Evolutionary conservation across 1,140 invertebrate genomes (phyloP).

Genomic region (Drosophila bipectinata): DNA sequence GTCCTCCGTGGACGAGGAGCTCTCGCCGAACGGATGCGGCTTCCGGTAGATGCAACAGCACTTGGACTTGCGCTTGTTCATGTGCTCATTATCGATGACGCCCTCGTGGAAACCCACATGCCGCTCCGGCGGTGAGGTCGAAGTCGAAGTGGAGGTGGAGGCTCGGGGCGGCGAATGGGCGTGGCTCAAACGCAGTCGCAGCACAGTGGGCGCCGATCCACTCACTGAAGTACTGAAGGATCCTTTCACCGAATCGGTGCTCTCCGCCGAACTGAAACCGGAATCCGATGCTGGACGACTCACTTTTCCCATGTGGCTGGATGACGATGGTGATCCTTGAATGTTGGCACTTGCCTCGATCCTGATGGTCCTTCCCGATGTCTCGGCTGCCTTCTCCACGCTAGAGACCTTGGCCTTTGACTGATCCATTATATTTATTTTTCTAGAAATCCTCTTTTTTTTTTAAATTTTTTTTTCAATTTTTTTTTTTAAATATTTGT

Average conservation of each 20-base stretch:
- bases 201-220: not conserved
- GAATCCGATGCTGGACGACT: not conserved
- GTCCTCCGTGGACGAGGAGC: constrained; percentile 90
- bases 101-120: constrained; percentile 92
- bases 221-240: not conserved
- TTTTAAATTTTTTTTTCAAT: not conserved
- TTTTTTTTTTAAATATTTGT: not conserved
- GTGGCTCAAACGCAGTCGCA: constrained; percentile 85
- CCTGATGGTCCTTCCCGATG: not conserved
- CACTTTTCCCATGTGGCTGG: too few species aligned
- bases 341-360: not conserved
- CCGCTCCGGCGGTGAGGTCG: constrained; percentile 73
- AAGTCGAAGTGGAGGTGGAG: too few species aligned
- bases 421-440: constrained; percentile 14
- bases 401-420: not conserved
- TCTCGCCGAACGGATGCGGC: constrained; percentile 91
- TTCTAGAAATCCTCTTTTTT: too few species aligned
- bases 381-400: not conserved
- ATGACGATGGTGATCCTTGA: not conserved
- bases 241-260: not conserved
- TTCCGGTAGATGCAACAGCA: constrained; percentile 96
- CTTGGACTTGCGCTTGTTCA: constrained; percentile 97
- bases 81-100: constrained; percentile 95
- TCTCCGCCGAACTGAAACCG: not conserved
- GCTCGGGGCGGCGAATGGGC: constrained; percentile 84